Conservation (phyloP, 1,140 invertebrate species). For the Drosophila equinoxialis region DNA sequence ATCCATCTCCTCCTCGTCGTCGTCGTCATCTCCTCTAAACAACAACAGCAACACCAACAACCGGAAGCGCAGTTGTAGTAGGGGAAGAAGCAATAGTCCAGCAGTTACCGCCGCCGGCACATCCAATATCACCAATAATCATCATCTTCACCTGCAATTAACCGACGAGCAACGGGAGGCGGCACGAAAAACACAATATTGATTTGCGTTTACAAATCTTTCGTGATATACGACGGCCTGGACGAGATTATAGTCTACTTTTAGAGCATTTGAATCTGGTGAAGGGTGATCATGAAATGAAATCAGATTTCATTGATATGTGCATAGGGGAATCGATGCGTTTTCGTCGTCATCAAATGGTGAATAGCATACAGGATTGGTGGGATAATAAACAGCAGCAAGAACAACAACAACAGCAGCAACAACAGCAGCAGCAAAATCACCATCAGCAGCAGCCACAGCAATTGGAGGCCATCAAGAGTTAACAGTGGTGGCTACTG, state of each 20-base stretch:
- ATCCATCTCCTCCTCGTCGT: not conserved
- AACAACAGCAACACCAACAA: not conserved
- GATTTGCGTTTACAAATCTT: slow-evolving; percentile 84
- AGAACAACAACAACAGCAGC: not conserved
- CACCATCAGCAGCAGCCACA: slow-evolving; percentile 16
- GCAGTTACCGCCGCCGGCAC: not conserved
- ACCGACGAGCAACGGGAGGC: slow-evolving; percentile 82
- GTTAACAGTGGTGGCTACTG: slow-evolving; percentile 67
- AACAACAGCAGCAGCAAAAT: slow-evolving; percentile 16
- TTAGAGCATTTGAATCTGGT: slow-evolving; percentile 89
- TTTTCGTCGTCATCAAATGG: slow-evolving; percentile 91
- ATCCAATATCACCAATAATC: slow-evolving; percentile 32
- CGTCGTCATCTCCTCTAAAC: not conserved
- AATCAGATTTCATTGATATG: slow-evolving; percentile 88
- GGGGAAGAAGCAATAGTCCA: not conserved
- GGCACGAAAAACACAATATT: slow-evolving; percentile 83
- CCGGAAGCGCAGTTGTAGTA: not conserved
- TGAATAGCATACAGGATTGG: slow-evolving; percentile 84
- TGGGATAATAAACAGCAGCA: slow-evolving; percentile 74
- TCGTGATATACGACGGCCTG: slow-evolving; percentile 84
- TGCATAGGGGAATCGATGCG: slow-evolving; percentile 90
- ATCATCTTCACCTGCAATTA: slow-evolving; percentile 21
- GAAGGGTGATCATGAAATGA: slow-evolving; percentile 88
- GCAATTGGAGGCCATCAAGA: slow-evolving; percentile 40
- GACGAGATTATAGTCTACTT: slow-evolving; percentile 87